Evolutionary conservation across 1,140 invertebrate genomes (phyloP), one percentile per base, ranked within the genome.

Genomic region (Zaprionus davidi): DNA sequence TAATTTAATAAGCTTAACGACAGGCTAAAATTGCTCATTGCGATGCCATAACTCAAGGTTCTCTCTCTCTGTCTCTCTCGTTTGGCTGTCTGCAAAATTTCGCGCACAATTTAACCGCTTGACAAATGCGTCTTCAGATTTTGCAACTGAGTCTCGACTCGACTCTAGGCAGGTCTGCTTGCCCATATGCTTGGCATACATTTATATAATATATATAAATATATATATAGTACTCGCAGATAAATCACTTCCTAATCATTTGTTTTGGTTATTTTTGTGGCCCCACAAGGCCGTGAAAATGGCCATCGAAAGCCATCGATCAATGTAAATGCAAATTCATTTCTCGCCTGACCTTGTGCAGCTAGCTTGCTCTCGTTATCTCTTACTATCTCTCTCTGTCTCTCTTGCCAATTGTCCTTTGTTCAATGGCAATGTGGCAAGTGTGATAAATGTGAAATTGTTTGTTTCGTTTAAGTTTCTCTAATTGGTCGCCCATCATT

Each of bases 191-290:
- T 59, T 28, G 22, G 7, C 56, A n/a, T 58, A 34, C 3, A 34
- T 34, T 11, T 34, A 34, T 34, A 34, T 31, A 31, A 34, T 34
- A 34, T 3, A 34, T 11, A 34, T 0, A 31, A 3, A 34, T 34
- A 11, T 34, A 34, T 34, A 34, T 34, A 15, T 46, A 15, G 15
- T 72, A 20, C 46, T 2, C 36, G 56, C 70, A 76, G 20, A 75
- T 79, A 76, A 79, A 79, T 79, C 77, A 79, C 77, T 79, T 72
- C 73, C 73, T 68, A 80, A 82, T 64, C 79, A 68, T 77, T 78
- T 71, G 34, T 71, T 13, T 17, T 46, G 63, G 79, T 78, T 86
- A 82, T 87, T 87, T 82, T 64, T 34, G 9, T 34, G 62, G 78
- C 69, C 55, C 62, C 64, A 31, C 49, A 36, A 31, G 60, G 60